These are phyloP conservation scores for Oreotrochilus melanogaster DNA, from an alignment of 2,113 vertebrate genomes.

Conservation along the genomic window DNA sequence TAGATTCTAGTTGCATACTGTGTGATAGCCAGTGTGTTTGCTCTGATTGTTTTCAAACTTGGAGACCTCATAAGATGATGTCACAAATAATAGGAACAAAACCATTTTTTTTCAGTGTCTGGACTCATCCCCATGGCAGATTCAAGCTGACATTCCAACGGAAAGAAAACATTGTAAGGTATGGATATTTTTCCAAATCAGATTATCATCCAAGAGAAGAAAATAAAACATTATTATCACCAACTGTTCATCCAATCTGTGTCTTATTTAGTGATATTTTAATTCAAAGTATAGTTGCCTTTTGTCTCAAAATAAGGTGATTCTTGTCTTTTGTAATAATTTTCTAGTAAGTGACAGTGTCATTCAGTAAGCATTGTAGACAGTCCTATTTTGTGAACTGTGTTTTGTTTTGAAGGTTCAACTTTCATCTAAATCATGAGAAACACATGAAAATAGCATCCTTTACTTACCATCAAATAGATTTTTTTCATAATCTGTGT, in stretches of 20 bases:
- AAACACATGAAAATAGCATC: not conserved
- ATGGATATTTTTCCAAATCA: not conserved
- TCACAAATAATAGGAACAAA: not conserved
- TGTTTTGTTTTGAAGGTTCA: not conserved
- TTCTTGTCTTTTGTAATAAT: not conserved
- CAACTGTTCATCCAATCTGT: not conserved
- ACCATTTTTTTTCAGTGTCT: not conserved
- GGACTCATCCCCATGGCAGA: not conserved
- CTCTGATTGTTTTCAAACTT: not conserved
- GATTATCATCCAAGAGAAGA: not conserved
- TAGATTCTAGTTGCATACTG: not conserved
- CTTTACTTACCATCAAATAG: not conserved
- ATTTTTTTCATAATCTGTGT: conserved; percentile 11
- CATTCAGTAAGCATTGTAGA: not conserved
- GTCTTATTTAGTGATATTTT: not conserved
- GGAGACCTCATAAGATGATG: not conserved
- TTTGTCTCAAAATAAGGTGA: not conserved
- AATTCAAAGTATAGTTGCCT: not conserved
- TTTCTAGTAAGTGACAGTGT: not conserved
- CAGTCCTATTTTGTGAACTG: not conserved
- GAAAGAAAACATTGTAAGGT: not conserved
- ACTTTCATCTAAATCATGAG: not conserved
- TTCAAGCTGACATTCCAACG: not conserved
- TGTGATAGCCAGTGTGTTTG: not conserved
- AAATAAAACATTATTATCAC: not conserved